phyloP scores from a whole-genome alignment of 2,797 vertebrate genomes.

The Siniperca scherzeri region DNA sequence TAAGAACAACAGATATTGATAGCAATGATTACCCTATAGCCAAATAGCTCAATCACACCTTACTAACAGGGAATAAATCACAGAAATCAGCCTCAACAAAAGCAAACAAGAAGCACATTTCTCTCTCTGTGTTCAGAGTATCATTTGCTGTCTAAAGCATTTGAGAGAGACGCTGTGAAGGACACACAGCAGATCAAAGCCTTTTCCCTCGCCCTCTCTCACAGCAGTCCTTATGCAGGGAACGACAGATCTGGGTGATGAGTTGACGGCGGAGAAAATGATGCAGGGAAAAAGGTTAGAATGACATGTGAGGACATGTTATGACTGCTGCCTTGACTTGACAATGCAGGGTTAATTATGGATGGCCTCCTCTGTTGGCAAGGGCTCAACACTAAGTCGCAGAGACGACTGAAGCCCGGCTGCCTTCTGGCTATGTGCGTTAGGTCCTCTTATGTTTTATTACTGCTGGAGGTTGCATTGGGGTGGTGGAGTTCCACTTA shows the following conservation, averaged over 20 bases:
- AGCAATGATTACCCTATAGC: conserved; percentile 49
- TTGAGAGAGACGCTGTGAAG: conserved; percentile 62
- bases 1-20: conserved; percentile 62
- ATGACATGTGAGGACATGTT: conserved; percentile 79
- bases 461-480: conserved; percentile 61
- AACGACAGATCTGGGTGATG: conserved; percentile 72
- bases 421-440: conserved; percentile 71
- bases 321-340: conserved; percentile 72
- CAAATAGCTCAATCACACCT: conserved; percentile 60
- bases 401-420: conserved; percentile 55
- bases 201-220: conserved; percentile 38
- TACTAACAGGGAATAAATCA: conserved; percentile 63
- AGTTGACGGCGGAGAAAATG: conserved; percentile 71
- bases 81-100: conserved; percentile 54
- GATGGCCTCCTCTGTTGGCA: conserved; percentile 71
- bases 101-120: conserved; percentile 68
- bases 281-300: conserved; percentile 68
- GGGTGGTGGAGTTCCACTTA: conserved; percentile 47
- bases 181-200: conserved; percentile 74
- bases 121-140: conserved; percentile 51
- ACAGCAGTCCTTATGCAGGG: conserved; percentile 50
- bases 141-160: conserved; percentile 64
- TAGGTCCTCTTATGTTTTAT: conserved; percentile 77
- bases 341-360: conserved; percentile 82
- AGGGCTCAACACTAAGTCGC: conserved; percentile 61